Conservation (phyloP, 2,797 vertebrate species). For the Microctenopoma lineatum region DNA sequence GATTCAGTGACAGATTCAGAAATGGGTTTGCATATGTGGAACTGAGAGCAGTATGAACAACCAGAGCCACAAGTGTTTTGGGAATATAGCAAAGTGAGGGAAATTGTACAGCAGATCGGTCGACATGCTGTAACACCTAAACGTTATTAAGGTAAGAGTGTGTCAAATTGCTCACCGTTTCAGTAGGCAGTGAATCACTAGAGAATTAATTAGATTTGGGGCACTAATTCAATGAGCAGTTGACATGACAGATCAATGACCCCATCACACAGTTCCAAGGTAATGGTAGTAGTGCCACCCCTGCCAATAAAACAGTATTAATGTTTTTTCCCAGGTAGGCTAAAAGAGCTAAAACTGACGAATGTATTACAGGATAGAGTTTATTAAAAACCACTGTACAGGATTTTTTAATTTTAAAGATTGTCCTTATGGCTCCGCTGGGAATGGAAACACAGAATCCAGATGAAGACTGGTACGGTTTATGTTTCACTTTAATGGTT, state of each 20-base stretch:
- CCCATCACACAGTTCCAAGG: constrained; percentile 37
- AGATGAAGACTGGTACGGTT: neutral
- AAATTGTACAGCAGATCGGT: constrained; percentile 57
- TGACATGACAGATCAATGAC: constrained; percentile 58
- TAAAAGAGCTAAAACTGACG: neutral
- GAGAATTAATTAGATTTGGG: constrained; percentile 51
- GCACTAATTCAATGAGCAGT: constrained; percentile 51
- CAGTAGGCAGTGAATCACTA: constrained; percentile 47
- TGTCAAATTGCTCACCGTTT: constrained; percentile 56
- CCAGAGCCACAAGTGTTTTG: constrained; percentile 28
- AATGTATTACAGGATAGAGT: neutral
- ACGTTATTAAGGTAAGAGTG: constrained; percentile 53
- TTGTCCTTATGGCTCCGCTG: neutral
- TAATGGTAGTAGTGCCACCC: neutral
- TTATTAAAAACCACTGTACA: neutral
- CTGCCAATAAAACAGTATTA: neutral
- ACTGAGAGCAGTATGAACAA: constrained; percentile 44
- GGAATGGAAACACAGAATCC: neutral
- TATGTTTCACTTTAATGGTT: neutral
- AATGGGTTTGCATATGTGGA: constrained; percentile 13
- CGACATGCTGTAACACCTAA: constrained; percentile 61
- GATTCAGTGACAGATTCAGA: neutral
- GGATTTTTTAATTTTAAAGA: neutral
- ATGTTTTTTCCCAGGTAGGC: neutral
- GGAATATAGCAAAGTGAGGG: constrained; percentile 27